phyloP scores from a whole-genome alignment of 2,113 vertebrate genomes.

The Caranx melampygus region DNA sequence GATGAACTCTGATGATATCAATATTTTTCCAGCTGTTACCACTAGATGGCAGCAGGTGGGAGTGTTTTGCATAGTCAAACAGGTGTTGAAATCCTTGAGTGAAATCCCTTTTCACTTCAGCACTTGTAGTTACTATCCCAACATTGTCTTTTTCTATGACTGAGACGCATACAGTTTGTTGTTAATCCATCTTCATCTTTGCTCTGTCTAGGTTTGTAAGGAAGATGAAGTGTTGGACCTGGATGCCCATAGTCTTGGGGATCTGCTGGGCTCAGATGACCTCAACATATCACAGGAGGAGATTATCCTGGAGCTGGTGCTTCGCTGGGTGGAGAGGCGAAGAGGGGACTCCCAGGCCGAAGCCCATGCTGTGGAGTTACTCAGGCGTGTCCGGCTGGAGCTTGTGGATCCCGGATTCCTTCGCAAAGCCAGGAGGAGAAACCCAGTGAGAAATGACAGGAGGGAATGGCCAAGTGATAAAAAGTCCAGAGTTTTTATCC shows the following conservation, averaged over 20 bases:
- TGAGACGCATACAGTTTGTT: neutral
- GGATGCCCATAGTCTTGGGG: slow-evolving; percentile 86
- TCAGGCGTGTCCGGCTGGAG: slow-evolving; percentile 87
- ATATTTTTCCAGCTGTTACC: neutral
- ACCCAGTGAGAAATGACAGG: slow-evolving; percentile 79
- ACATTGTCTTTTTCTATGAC: neutral
- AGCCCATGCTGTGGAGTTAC: slow-evolving; percentile 84
- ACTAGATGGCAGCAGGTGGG: neutral
- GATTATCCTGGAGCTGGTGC: slow-evolving; percentile 89
- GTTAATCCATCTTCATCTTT: neutral
- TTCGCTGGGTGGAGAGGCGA: slow-evolving; percentile 88
- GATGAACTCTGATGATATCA: neutral
- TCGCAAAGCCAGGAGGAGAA: slow-evolving; percentile 87
- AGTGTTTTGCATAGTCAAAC: neutral
- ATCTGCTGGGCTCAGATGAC: slow-evolving; percentile 90
- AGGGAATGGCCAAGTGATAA: neutral
- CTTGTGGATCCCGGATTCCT: slow-evolving; percentile 91
- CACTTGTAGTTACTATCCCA: neutral
- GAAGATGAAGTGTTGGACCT: slow-evolving; percentile 92
- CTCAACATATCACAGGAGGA: slow-evolving; percentile 93
- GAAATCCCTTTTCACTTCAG: neutral
- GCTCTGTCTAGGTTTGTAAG: slow-evolving; percentile 85
- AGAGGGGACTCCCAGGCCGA: slow-evolving; percentile 73
- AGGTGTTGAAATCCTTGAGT: neutral
- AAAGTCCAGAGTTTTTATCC: neutral